phyloP scores from a whole-genome alignment of 2,113 vertebrate species.

The Carassius carassius region DNA sequence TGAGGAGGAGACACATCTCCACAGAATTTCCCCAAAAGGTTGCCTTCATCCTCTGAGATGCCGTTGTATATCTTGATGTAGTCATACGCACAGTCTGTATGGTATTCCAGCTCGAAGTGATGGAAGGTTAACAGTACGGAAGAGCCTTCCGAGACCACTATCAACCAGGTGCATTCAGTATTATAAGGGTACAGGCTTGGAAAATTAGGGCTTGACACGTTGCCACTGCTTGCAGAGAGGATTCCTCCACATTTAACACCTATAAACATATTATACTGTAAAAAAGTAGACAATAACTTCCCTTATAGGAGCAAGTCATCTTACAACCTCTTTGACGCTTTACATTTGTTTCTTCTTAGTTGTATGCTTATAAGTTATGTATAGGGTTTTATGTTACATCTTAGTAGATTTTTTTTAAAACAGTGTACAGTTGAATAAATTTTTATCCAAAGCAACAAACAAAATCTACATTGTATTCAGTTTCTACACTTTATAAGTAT shows the following conservation, averaged over 20 bases:
- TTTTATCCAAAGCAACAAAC: neutral
- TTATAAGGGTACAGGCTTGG: conserved; percentile 88
- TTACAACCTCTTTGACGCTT: no score
- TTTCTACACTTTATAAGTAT: neutral
- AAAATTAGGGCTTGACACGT: conserved; percentile 96
- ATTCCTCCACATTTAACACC: conserved; percentile 96
- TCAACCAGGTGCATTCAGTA: conserved; percentile 89
- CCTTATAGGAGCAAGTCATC: neutral
- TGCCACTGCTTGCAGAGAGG: conserved; percentile 86
- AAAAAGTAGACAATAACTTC: neutral
- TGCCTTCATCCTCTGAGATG: conserved; percentile 82
- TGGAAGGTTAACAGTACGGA: conserved; percentile 90
- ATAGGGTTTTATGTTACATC: neutral
- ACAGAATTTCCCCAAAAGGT: conserved; percentile 93
- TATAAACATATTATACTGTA: conserved; percentile 56
- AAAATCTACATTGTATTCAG: neutral
- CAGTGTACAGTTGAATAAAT: neutral
- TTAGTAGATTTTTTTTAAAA: neutral
- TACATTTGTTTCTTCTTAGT: no score
- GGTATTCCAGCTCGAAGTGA: conserved; percentile 91
- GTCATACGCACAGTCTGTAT: conserved; percentile 85
- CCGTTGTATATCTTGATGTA: conserved; percentile 96
- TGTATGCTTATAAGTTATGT: neutral
- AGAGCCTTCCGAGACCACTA: conserved; percentile 93
- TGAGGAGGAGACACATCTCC: conserved; percentile 82